These are phyloP conservation scores for Cassiopea xamachana DNA, from an alignment of 30 jellyfish, hydroid and myxozoan genomes.

Conservation along the genomic window DNA sequence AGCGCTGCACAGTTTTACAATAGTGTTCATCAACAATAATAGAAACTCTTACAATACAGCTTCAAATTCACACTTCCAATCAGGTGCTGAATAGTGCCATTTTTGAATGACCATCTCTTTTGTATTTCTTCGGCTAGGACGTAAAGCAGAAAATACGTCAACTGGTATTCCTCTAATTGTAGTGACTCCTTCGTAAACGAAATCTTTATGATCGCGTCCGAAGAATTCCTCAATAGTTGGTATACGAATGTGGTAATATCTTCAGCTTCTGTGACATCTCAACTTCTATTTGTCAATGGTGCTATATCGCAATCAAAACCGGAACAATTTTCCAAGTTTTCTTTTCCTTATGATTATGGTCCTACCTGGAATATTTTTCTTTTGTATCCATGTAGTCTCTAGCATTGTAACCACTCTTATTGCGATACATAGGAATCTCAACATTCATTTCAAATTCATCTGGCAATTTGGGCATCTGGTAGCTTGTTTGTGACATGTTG, in stretches of 20 bases:
- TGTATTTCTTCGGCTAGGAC: conserved; percentile 17
- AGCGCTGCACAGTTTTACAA: no score
- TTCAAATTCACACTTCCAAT: no score
- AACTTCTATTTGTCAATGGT: conserved; percentile 19
- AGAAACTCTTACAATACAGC: no score
- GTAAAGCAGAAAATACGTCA: neutral
- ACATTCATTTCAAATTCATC: conserved; percentile 70
- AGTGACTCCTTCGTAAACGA: conserved; percentile 36
- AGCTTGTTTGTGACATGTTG: conserved; percentile 10
- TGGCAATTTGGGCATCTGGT: conserved; percentile 27
- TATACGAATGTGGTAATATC: conserved; percentile 61
- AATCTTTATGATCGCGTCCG: neutral
- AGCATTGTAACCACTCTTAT: conserved; percentile 32
- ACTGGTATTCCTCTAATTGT: conserved; percentile 43
- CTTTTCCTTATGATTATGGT: conserved; percentile 27
- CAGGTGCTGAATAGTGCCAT: conserved; percentile 73
- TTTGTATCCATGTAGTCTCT: conserved; percentile 56
- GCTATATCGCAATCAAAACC: conserved; percentile 12
- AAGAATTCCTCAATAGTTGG: conserved; percentile 38
- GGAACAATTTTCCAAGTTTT: conserved; percentile 27
- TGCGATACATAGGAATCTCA: conserved; percentile 6
- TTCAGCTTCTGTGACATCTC: conserved; percentile 47
- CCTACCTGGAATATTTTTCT: conserved; percentile 46
- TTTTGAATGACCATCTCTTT: no score
- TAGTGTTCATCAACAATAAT: no score